Evolutionary conservation across 2,113 vertebrate species (phyloP).

Genomic region (Balaeniceps rex): DNA sequence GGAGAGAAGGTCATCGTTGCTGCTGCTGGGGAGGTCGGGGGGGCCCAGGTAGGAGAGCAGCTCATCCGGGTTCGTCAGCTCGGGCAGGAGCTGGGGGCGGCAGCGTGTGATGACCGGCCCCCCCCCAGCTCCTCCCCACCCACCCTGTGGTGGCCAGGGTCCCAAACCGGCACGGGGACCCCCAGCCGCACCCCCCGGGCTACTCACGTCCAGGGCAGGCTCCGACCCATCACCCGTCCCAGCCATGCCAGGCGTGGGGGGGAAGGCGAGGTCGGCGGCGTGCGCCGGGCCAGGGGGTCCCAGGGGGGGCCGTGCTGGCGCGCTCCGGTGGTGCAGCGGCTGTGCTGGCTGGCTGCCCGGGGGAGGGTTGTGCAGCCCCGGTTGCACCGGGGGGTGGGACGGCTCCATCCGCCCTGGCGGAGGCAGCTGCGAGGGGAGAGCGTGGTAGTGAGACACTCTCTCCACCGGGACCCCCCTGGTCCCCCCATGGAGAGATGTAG

Average conservation of each 20-base stretch:
- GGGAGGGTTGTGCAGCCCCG: slow-evolving; percentile 73
- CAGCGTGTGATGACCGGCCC: not conserved
- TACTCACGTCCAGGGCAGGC: slow-evolving; percentile 88
- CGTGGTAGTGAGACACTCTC: accelerated
- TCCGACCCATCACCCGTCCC: slow-evolving; percentile 82
- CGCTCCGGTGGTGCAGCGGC: slow-evolving; percentile 76
- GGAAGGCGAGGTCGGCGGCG: slow-evolving; percentile 70
- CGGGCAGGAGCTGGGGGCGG: slow-evolving; percentile 85
- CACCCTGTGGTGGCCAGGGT: not conserved
- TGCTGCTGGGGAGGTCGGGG: slow-evolving; percentile 90
- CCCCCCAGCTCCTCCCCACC: not conserved
- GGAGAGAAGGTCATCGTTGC: slow-evolving; percentile 91
- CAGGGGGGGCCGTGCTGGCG: slow-evolving; percentile 65
- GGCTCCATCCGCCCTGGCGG: slow-evolving; percentile 80
- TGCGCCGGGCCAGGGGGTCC: not conserved
- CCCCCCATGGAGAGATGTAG: accelerated
- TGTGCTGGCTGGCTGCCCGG: slow-evolving; percentile 72
- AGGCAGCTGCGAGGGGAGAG: slow-evolving; percentile 69
- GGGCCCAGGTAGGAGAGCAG: slow-evolving; percentile 93
- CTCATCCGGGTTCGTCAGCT: slow-evolving; percentile 94
- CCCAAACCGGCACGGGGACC: not conserved
- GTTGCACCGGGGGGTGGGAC: slow-evolving; percentile 76
- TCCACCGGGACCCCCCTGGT: not conserved
- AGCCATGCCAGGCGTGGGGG: slow-evolving; percentile 66
- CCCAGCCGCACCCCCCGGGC: not conserved